Percentiles rank a stretch among this genome's conserved stretches.
Evolutionary conservation across 2,797 vertebrate species (phyloP).

Genomic region (Simalia tracyae): DNA sequence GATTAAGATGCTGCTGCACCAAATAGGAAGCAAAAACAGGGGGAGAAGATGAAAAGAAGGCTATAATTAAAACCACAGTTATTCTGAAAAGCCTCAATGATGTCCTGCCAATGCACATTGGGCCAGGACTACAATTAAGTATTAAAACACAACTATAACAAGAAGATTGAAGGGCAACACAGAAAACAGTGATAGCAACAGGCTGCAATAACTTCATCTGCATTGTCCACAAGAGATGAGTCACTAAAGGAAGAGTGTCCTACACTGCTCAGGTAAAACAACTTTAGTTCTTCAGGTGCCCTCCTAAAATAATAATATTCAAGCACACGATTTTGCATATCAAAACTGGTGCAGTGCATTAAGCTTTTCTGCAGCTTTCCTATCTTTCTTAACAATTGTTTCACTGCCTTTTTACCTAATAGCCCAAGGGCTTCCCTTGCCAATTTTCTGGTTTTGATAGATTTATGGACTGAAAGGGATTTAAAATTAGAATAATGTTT

Average conservation of each 20-base stretch:
- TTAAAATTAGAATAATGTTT: background rate
- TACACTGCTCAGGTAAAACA: background rate
- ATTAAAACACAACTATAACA: background rate
- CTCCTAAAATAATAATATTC: background rate
- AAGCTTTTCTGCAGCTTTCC: background rate
- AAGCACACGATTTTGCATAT: background rate
- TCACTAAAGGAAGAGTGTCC: background rate
- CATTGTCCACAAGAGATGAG: background rate
- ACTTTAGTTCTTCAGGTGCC: background rate
- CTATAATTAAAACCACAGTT: background rate
- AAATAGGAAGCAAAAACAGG: background rate
- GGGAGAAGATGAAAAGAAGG: background rate
- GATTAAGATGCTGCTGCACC: background rate
- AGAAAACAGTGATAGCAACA: background rate
- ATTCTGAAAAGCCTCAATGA: background rate
- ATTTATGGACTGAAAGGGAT: background rate
- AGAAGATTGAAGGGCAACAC: background rate
- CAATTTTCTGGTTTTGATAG: background rate
- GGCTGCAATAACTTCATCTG: background rate
- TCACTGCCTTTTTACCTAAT: background rate
- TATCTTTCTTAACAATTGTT: background rate
- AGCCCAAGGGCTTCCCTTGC: background rate
- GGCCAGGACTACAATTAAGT: background rate
- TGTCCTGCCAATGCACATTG: background rate
- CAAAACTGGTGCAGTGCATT: background rate